Evolutionary conservation across 2,113 vertebrate species (phyloP).

Genomic region (Nannospalax galili): DNA sequence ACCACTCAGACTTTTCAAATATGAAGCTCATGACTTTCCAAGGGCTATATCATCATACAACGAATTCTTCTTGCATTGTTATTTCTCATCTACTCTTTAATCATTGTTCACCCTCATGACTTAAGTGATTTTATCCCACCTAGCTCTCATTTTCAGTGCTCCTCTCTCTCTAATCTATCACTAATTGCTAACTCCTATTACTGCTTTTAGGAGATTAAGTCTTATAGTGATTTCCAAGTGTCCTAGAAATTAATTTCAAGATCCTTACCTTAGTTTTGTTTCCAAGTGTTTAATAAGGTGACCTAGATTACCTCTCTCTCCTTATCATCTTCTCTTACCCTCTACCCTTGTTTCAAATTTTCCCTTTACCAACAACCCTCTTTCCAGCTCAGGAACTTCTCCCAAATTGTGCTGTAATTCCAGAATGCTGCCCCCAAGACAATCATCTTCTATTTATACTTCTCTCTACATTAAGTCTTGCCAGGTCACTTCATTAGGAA

Average conservation of each 20-base stretch:
- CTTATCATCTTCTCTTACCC: neutral
- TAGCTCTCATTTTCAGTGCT: slow-evolving; percentile 58
- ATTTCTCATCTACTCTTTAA: slow-evolving; percentile 45
- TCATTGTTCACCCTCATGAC: neutral
- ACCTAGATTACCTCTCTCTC: slow-evolving; percentile 29
- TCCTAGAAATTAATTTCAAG: slow-evolving; percentile 75
- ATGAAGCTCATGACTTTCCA: slow-evolving; percentile 39
- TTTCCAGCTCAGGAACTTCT: neutral
- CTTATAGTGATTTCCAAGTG: slow-evolving; percentile 65
- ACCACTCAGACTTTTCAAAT: slow-evolving; percentile 13
- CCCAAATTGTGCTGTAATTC: neutral
- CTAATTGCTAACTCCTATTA: slow-evolving; percentile 74
- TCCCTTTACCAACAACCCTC: neutral
- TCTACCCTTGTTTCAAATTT: neutral
- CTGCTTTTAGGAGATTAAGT: slow-evolving; percentile 70
- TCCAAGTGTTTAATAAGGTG: slow-evolving; percentile 45
- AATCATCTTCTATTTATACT: slow-evolving; percentile 32
- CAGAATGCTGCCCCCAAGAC: neutral
- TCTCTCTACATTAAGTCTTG: slow-evolving; percentile 22
- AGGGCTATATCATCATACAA: neutral
- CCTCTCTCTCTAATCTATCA: slow-evolving; percentile 60
- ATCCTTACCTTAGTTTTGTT: slow-evolving; percentile 60
- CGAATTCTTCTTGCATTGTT: neutral
- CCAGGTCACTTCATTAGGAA: neutral
- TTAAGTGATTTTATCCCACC: slow-evolving; percentile 36